Evolutionary conservation across 2,888 invertebrate species (phyloP).

Genomic region (Polymixis flavicincta): DNA sequence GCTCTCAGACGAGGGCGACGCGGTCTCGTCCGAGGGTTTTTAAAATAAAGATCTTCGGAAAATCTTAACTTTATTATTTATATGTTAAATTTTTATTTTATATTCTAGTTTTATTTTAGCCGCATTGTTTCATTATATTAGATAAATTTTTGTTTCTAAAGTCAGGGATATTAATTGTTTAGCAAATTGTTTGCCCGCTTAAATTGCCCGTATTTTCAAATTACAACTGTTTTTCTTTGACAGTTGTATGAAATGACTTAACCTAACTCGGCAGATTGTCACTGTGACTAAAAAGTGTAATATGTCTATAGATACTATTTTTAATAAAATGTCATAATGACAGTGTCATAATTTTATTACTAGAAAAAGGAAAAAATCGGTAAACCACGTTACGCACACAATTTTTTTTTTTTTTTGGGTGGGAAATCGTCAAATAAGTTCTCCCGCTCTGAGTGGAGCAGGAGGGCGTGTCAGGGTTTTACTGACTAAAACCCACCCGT

Average conservation of each 20-base stretch:
- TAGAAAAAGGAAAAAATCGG: no score
- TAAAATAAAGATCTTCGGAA: not conserved
- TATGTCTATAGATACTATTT: no score
- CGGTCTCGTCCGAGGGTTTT: not conserved
- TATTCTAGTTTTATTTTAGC: not conserved
- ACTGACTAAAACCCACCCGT: no score
- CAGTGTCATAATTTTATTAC: no score
- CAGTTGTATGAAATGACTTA: not conserved
- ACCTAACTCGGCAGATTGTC: not conserved
- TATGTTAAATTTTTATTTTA: not conserved
- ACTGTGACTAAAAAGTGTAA: no score
- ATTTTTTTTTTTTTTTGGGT: no score
- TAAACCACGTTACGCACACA: no score
- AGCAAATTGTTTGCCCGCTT: not conserved
- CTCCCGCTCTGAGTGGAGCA: no score
- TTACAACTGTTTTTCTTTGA: not conserved
- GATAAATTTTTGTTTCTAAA: not conserved
- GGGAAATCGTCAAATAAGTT: no score
- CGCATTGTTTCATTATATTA: not conserved
- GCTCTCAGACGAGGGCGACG: no score
- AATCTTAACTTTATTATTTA: conserved; percentile 1
- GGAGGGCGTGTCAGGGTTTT: no score
- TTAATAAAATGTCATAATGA: no score
- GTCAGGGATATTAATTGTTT: not conserved
- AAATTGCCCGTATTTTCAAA: not conserved